These are phyloP conservation scores for Drymodes brunneopygia DNA, from an alignment of 2,113 vertebrate genomes.

Conservation along the genomic window DNA sequence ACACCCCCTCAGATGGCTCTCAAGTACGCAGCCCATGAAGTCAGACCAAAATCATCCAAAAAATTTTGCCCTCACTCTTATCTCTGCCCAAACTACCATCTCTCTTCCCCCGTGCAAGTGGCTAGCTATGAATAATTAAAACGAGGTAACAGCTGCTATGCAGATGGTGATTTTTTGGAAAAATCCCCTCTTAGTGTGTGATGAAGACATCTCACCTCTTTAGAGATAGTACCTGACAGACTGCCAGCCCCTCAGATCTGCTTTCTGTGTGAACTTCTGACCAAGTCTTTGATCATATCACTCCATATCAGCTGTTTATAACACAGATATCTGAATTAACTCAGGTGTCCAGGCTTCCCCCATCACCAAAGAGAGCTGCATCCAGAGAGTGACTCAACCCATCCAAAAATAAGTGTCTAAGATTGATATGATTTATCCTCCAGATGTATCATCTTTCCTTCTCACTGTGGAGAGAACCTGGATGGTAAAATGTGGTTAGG, in stretches of 20 bases:
- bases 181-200: neutral
- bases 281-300: neutral
- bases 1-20: neutral
- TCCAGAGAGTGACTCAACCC: neutral
- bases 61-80: neutral
- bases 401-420: neutral
- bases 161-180: neutral
- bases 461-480: neutral
- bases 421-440: neutral
- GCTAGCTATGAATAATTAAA: conserved; percentile 1
- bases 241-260: neutral
- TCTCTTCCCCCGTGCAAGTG: neutral
- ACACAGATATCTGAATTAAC: neutral
- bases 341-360: neutral
- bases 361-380: neutral
- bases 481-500: neutral
- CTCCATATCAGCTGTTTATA: neutral
- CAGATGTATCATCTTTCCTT: neutral
- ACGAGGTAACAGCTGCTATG: neutral
- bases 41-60: neutral
- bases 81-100: neutral
- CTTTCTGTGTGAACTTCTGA: neutral
- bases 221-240: neutral
- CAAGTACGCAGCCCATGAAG: neutral
- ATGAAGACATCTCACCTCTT: neutral